Percentiles rank a stretch among this genome's conserved stretches.
phyloP scores from a whole-genome alignment of 2,113 vertebrate species.

The Oncorhynchus kisutch region DNA sequence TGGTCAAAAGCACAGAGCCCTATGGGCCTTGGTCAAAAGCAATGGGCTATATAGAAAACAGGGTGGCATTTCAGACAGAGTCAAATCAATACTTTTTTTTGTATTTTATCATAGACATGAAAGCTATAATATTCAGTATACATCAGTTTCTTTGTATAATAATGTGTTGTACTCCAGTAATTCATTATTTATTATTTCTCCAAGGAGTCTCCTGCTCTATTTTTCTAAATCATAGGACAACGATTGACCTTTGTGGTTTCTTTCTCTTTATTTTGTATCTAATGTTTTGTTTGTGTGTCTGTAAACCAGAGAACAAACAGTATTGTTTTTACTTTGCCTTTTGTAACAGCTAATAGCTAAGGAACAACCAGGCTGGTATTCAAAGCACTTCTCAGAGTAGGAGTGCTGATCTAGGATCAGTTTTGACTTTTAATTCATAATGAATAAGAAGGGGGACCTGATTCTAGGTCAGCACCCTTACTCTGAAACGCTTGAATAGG shows the following conservation, averaged over 20 bases:
- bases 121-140: background rate
- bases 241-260: background rate
- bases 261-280: background rate
- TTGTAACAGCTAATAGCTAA: background rate
- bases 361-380: background rate
- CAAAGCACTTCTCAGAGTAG: too few relatives aligned
- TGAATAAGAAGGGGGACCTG: too few relatives aligned
- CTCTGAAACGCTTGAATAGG: too few relatives aligned
- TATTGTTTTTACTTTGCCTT: background rate
- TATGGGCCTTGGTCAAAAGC: too few relatives aligned
- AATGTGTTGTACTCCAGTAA: constrained; percentile 1
- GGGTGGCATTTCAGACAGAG: too few relatives aligned
- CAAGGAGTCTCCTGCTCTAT: background rate
- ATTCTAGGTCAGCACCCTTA: too few relatives aligned
- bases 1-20: too few relatives aligned
- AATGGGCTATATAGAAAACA: too few relatives aligned
- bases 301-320: background rate
- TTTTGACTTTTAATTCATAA: too few relatives aligned
- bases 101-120: background rate
- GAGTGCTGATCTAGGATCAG: too few relatives aligned
- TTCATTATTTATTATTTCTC: background rate
- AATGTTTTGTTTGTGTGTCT: background rate
- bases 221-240: background rate
- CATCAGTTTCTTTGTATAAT: background rate
- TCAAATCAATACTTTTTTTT: too few relatives aligned